Conservation (phyloP, 2,888 invertebrate genomes). For the Agonopterix alstromeriana region DNA sequence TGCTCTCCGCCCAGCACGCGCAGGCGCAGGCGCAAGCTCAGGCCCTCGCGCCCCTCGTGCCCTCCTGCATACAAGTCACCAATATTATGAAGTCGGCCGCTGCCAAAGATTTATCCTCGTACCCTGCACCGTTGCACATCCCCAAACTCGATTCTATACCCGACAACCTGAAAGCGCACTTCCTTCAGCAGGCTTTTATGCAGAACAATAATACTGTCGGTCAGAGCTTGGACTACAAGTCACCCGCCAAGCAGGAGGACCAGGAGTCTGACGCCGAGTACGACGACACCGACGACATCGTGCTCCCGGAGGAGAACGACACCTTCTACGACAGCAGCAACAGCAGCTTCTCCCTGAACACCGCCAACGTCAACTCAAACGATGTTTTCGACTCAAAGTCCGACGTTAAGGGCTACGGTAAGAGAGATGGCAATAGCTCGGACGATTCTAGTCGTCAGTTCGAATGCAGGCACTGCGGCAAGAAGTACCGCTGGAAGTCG, state of each 20-base stretch:
- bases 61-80: slow-evolving; percentile 42
- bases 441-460: slow-evolving; percentile 80
- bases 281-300: slow-evolving; percentile 73
- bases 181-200: slow-evolving; percentile 56
- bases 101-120: slow-evolving; percentile 19
- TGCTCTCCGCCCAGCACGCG: slow-evolving; percentile 53
- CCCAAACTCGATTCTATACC: slow-evolving; percentile 25
- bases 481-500: slow-evolving; percentile 91
- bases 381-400: slow-evolving; percentile 29
- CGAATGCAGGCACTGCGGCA: slow-evolving; percentile 89
- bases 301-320: slow-evolving; percentile 62
- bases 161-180: slow-evolving; percentile 47
- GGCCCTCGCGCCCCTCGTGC: slow-evolving; percentile 39
- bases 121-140: slow-evolving; percentile 16
- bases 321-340: slow-evolving; percentile 31
- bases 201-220: slow-evolving; percentile 50
- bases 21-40: slow-evolving; percentile 27
- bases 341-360: slow-evolving; percentile 6
- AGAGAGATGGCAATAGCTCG: slow-evolving; percentile 44
- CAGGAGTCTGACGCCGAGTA: slow-evolving; percentile 68
- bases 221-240: slow-evolving; percentile 36
- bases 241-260: slow-evolving; percentile 49
- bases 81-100: slow-evolving; percentile 28
- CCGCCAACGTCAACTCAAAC: slow-evolving; percentile 15
- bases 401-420: slow-evolving; percentile 48